Percentiles rank a stretch among this genome's conserved stretches.
phyloP scores from a whole-genome alignment of 2,888 invertebrate genomes.

The Gryllus longicercus region DNA sequence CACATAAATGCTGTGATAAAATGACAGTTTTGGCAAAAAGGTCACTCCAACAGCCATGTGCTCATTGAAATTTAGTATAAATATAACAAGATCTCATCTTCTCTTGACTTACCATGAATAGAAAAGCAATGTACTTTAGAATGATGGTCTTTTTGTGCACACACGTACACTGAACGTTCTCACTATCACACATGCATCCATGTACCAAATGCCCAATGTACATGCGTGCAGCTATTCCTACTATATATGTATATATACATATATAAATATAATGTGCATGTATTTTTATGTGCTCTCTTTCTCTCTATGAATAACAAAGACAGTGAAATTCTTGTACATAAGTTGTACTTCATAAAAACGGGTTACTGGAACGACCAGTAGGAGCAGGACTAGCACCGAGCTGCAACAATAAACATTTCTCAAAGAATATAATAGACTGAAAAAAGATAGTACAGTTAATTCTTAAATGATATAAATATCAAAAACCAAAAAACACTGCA shows the following conservation, averaged over 20 bases:
- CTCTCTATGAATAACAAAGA: background rate
- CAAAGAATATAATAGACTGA: background rate
- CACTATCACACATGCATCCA: background rate
- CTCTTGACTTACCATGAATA: slow-evolving; percentile 17
- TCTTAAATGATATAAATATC: no score
- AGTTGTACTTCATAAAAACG: slow-evolving; percentile 53
- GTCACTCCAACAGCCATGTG: background rate
- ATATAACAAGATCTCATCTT: background rate
- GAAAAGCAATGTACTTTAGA: slow-evolving; percentile 11
- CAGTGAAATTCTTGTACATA: slow-evolving; percentile 8
- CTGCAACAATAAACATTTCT: slow-evolving; percentile 37
- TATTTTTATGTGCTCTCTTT: slow-evolving; percentile 17
- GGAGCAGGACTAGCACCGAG: slow-evolving; percentile 47
- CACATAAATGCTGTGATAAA: background rate
- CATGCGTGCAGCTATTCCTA: background rate
- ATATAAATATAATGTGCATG: slow-evolving; percentile 17
- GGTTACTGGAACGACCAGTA: slow-evolving; percentile 55
- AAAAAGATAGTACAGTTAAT: slow-evolving; percentile 18
- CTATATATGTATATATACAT: slow-evolving; percentile 6
- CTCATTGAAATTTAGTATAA: background rate
- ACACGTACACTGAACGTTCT: background rate
- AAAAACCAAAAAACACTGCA: slow-evolving; percentile 9
- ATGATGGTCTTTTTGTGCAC: background rate
- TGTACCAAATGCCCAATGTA: background rate
- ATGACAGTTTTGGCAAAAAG: background rate